A percentile compares a stretch with the other conserved stretches of the same genome.
These are phyloP conservation scores for Ormia ochracea DNA, from an alignment of 2,888 invertebrate genomes.

Conservation along the genomic window DNA sequence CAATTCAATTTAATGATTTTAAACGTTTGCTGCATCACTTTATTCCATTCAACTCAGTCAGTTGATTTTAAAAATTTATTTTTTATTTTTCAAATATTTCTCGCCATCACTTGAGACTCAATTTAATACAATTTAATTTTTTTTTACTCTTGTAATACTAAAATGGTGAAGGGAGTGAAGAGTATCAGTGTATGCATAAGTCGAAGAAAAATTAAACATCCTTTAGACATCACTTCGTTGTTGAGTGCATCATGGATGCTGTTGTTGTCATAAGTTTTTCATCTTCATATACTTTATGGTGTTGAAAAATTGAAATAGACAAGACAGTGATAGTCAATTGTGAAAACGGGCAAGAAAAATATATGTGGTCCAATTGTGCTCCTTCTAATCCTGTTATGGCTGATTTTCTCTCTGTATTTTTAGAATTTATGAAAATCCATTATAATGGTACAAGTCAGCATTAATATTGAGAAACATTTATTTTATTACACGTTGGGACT, in stretches of 20 bases:
- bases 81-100: conserved; percentile 43
- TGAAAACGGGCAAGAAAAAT: not conserved
- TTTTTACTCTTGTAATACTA: not conserved
- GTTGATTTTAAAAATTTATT: conserved; percentile 42
- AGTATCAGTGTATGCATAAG: not conserved
- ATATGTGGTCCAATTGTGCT: conserved; percentile 12
- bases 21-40: conserved; percentile 53
- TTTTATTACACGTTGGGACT: conserved; percentile 20
- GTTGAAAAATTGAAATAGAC: conserved; percentile 63
- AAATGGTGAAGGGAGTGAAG: not conserved
- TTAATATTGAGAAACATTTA: conserved; percentile 44
- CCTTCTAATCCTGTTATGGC: conserved; percentile 11
- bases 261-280: conserved; percentile 45
- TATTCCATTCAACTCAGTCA: conserved; percentile 46
- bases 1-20: conserved; percentile 73
- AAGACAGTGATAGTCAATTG: conserved; percentile 54
- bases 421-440: conserved; percentile 59
- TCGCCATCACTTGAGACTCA: conserved; percentile 73
- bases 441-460: conserved; percentile 49
- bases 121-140: conserved; percentile 74
- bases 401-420: conserved; percentile 19
- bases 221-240: conserved; percentile 8
- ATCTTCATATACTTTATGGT: conserved; percentile 63
- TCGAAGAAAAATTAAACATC: conserved; percentile 13
- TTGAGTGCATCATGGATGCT: conserved; percentile 34